Conservation (phyloP, 1,140 invertebrate species). For the Lepidotrigona ventralis region DNA sequence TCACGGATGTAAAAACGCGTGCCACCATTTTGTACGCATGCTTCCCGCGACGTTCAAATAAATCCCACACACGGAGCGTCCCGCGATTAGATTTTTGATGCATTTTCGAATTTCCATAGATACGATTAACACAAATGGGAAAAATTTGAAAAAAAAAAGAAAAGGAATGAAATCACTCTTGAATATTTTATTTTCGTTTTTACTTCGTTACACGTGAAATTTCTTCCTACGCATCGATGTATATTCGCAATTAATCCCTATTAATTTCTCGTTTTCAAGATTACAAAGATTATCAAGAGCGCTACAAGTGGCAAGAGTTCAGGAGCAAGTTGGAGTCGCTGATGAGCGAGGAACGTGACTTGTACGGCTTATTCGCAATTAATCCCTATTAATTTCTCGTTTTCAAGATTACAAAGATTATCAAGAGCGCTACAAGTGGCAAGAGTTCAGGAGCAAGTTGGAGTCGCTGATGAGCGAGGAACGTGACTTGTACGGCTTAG, state of each 20-base stretch:
- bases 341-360: constrained; percentile 47
- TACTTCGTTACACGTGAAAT: too few species aligned
- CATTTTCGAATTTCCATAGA: too few species aligned
- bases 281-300: constrained; percentile 61
- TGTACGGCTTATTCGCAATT: too few species aligned
- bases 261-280: background rate
- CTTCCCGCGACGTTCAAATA: constrained; percentile 30
- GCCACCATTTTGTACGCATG: background rate
- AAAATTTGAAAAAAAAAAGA: too few species aligned
- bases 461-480: constrained; percentile 49
- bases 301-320: constrained; percentile 54
- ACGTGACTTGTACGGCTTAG: constrained; percentile 9
- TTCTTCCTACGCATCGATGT: too few species aligned
- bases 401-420: constrained; percentile 54
- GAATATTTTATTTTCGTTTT: too few species aligned
- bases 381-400: background rate
- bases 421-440: constrained; percentile 59
- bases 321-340: constrained; percentile 36
- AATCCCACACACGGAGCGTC: background rate
- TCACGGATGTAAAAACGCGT: background rate
- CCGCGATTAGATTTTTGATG: background rate
- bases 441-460: constrained; percentile 35
- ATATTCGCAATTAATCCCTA: too few species aligned
- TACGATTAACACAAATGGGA: too few species aligned
- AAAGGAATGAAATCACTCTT: too few species aligned